Conservation (phyloP, 1,140 invertebrate genomes). For the Octopus sinensis region DNA sequence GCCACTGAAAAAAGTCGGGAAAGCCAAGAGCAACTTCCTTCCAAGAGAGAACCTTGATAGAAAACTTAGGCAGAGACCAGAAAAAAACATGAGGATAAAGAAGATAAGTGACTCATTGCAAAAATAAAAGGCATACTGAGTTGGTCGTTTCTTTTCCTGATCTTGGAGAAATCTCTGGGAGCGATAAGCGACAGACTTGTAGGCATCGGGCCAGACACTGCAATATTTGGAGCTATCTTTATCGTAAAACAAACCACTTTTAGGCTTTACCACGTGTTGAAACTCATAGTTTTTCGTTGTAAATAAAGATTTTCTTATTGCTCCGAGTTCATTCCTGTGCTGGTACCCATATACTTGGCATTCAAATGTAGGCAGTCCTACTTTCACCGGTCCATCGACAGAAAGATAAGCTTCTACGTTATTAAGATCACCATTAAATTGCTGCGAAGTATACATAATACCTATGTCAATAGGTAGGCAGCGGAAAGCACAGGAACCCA, state of each 20-base stretch:
- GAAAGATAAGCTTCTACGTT: slow-evolving; percentile 23
- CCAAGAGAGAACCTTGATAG: slow-evolving; percentile 68
- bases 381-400: too few species aligned
- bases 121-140: slow-evolving; percentile 58
- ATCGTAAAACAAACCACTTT: background rate
- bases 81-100: slow-evolving; percentile 60
- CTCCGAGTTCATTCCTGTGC: background rate
- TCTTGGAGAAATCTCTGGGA: slow-evolving; percentile 74
- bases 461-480: slow-evolving; percentile 83
- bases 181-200: slow-evolving; percentile 74
- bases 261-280: background rate
- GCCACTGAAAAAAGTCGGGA: slow-evolving; percentile 72
- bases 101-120: slow-evolving; percentile 41
- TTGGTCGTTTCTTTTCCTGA: slow-evolving; percentile 68
- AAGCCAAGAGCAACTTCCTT: slow-evolving; percentile 67
- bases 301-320: background rate
- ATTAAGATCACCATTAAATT: slow-evolving; percentile 44
- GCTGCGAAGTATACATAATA: slow-evolving; percentile 63
- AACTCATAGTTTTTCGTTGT: background rate
- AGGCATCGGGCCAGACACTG: slow-evolving; percentile 74
- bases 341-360: background rate
- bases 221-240: slow-evolving; percentile 67
- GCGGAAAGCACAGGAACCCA: slow-evolving; percentile 89
- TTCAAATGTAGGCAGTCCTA: background rate
- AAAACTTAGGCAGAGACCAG: slow-evolving; percentile 65